Base-by-base conservation (phyloP, 2,113 vertebrate species). In the Callorhinus ursinus region DNA sequence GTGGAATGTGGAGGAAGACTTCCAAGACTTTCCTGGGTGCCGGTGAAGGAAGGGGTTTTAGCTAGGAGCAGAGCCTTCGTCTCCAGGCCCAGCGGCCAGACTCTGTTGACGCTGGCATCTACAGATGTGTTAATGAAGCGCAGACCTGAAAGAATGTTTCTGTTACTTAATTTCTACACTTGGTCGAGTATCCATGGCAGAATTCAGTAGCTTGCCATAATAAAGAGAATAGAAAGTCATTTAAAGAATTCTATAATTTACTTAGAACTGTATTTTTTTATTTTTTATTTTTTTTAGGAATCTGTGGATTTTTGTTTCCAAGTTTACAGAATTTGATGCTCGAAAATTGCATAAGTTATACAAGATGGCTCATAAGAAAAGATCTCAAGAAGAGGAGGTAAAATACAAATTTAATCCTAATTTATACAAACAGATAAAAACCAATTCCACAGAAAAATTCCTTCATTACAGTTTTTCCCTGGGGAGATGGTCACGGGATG, bases 281-380 rank as follows among this genome's bases (percentile, higher is more conserved):
- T 65, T 65, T 65, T 22, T 8, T 87, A 18, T 31, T 85, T 42
- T 51, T 74, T 97, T 39, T 98, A 99, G 99, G 98, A 99, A 99
- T 97, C 99, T 99, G 28, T 99, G 99, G 99, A 99, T 99, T 97
- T 99, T 99, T 99, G 99, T 99, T 96, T 99, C 99, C 63, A 99
- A 99, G 99, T 99, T 99, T 97, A 99, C 99, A 11, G 99, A 99
- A 99, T 99, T 99, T 98, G 99, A 99, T 72, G 99, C 99, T 14
- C 99, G 99, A 98, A 99, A 99, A 97, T 98, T 99, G 85, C 99
- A 99, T 98, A 99, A 99, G 91, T 99, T 99, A 94, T 99, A 99
- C 98, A 99, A 99, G 98, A 99, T 99, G 99, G 99, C 99, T 71
- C 99, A 99, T 98, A 99, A 99, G 99, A 99, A 99, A 98, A 99